Percentiles rank a stretch among this genome's conserved stretches.
phyloP scores from a whole-genome alignment of 2,113 vertebrate genomes.

The Ceratotherium simum region DNA sequence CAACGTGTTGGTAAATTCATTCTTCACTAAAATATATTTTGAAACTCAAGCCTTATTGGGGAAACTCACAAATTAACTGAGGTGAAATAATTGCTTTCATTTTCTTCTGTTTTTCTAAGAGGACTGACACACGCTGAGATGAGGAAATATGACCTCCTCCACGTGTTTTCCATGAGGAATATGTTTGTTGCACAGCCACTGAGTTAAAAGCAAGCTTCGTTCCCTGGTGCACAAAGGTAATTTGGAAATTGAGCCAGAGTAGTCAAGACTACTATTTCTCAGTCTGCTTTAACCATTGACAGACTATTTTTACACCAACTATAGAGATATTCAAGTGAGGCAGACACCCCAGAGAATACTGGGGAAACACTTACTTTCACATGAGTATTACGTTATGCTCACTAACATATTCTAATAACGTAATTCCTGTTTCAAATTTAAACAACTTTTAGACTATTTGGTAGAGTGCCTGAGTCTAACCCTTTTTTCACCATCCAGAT shows the following conservation, averaged over 20 bases:
- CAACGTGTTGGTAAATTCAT: neutral
- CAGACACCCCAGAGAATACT: constrained; percentile 60
- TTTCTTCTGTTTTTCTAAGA: constrained; percentile 59
- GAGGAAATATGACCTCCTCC: constrained; percentile 69
- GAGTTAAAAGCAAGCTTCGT: constrained; percentile 61
- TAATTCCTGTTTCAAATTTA: constrained; percentile 44
- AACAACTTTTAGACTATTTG: constrained; percentile 3
- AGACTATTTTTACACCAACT: constrained; percentile 63
- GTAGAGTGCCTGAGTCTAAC: neutral
- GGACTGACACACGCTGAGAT: constrained; percentile 45
- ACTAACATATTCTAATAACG: constrained; percentile 48
- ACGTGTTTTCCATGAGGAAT: constrained; percentile 76
- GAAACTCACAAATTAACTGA: constrained; percentile 64
- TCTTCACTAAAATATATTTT: constrained; percentile 52
- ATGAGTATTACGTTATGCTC: neutral
- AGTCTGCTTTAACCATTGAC: constrained; percentile 53
- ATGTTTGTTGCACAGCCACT: neutral
- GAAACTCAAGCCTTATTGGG: constrained; percentile 41
- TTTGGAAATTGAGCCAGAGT: constrained; percentile 69
- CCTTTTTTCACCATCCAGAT: neutral
- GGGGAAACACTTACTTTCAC: constrained; percentile 39
- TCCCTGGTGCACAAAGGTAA: constrained; percentile 67
- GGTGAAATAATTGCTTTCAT: constrained; percentile 73
- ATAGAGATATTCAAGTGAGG: constrained; percentile 58
- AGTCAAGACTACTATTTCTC: constrained; percentile 63